Evolutionary conservation across 2,797 vertebrate species (phyloP).

Genomic region (Leucoraja ocellata): DNA sequence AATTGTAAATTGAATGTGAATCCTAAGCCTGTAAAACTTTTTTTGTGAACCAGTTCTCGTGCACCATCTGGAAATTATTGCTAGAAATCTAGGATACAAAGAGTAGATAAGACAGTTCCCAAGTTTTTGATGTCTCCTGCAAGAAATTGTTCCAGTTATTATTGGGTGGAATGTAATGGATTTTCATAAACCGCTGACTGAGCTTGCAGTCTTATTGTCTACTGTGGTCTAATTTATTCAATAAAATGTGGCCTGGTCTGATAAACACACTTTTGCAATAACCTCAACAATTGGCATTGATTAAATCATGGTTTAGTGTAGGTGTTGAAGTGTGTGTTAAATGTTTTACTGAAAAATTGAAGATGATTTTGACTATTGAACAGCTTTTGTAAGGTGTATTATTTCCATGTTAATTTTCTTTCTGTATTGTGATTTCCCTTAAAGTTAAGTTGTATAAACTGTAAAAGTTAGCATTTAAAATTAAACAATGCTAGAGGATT

Average conservation of each 20-base stretch:
- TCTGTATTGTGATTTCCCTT: slow-evolving; percentile 25
- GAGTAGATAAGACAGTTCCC: neutral
- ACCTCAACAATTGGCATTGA: neutral
- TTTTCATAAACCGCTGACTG: neutral
- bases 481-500: slow-evolving; percentile 28
- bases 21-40: neutral
- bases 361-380: slow-evolving; percentile 6
- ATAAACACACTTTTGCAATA: neutral
- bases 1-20: neutral
- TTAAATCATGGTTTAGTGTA: slow-evolving; percentile 21
- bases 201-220: neutral
- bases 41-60: neutral
- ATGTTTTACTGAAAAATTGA: slow-evolving; percentile 15
- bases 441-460: neutral
- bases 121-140: neutral
- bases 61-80: neutral
- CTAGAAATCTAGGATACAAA: neutral
- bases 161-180: neutral
- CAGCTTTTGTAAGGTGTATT: slow-evolving; percentile 15
- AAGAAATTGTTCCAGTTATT: neutral
- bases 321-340: slow-evolving; percentile 21
- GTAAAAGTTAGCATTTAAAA: neutral
- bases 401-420: slow-evolving; percentile 33
- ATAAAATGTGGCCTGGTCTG: neutral
- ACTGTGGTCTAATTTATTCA: neutral